Base-by-base conservation (phyloP, 2,888 invertebrate genomes). In the Cryptus viduatorius region DNA sequence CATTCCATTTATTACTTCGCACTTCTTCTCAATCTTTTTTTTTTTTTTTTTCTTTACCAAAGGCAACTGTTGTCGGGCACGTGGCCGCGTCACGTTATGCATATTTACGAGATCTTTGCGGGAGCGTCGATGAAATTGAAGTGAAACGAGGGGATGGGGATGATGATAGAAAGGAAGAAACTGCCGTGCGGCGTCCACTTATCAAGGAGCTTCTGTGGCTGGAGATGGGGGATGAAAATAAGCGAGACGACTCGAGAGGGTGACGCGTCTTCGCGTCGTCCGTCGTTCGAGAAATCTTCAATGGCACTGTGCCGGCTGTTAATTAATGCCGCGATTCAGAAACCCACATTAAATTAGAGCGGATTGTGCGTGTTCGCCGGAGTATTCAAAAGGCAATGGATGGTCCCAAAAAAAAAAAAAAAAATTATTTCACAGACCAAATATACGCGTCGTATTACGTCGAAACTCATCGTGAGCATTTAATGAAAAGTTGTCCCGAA, bases 281-380 rank as follows among this genome's bases (percentile, higher is more conserved):
- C n/a, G n/a, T n/a, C 19, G 31, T 61, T 64, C 14, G 61, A 19
- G 19, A 82, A 82, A 86, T 88, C 86, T 85, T 88, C 88, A 89
- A 88, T 90, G 87, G 84, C 83, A 87, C 84, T 19, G 24, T 7
- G 65, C 65, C n/a, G 50, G 44, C 90, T 90, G 90, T 90, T 90
- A 90, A 90, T 90, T 90, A 90, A 90, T 89, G 88, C 89, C 87
- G 82, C 87, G 87, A 90, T 90, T 90, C 90, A 89, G 84, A 81
- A 19, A 81, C 82, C 84, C 87, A 86, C 87, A 90, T 90, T 90
- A 89, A 90, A 90, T 90, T 89, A 86, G 88, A 86, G 86, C 87
- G 86, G 89, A 89, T 90, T 89, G 90, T 88, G 83, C 86, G 85
- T 83, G 85, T 83, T 77, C 78, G 86, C 84, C 85, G 84, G 75